Evolutionary conservation across 1,140 invertebrate species (phyloP), one percentile per base, ranked within the genome.

Genomic region (Sminthurinus signatus): DNA sequence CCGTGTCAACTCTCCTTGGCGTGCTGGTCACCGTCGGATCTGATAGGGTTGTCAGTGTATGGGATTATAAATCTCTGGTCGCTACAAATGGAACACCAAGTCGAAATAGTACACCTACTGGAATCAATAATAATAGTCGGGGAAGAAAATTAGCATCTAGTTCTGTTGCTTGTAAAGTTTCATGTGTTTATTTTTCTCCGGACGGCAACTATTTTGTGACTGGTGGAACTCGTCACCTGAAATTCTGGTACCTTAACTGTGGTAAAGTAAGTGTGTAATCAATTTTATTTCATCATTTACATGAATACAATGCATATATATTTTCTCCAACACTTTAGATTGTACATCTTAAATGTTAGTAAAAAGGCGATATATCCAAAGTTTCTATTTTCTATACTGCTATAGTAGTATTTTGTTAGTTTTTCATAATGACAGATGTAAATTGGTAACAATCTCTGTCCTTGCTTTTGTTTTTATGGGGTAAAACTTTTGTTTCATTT

Each of bases 131-230:
- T 15, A 25, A 10, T 17, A 59, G 39, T 51, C 59, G 70, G 8
- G 70, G 67, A 19, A 52, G 67, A 21, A 72, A 72, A 54, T 39
- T 72, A 42, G 70, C 70, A 25, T 72, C 70, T 21, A 72, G 70
- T 61, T 72, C 70, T 1, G 70, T 72, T 17, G 64, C 70, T 2
- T 69, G 61, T 28, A 72, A 72, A 65, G 54, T 72, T 3, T 69
- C 88, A 14, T 88, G 86, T 69, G 80, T 93, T 58, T 84, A 86
- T 19, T 88, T 89, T 75, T 88, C 88, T 4, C 81, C 85, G 50
- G 87, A 89, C 77, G 85, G 90, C 64, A 81, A 79, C 71, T 84
- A 86, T 73, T 79, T 91, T 67, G 87, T 84, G 51, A 89, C 87
- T 23, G 86, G 85, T 74, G 21, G 82, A 86, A 80, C 85, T 82